phyloP scores from a whole-genome alignment of 2,888 invertebrate species.

The Nymphalis c-album region DNA sequence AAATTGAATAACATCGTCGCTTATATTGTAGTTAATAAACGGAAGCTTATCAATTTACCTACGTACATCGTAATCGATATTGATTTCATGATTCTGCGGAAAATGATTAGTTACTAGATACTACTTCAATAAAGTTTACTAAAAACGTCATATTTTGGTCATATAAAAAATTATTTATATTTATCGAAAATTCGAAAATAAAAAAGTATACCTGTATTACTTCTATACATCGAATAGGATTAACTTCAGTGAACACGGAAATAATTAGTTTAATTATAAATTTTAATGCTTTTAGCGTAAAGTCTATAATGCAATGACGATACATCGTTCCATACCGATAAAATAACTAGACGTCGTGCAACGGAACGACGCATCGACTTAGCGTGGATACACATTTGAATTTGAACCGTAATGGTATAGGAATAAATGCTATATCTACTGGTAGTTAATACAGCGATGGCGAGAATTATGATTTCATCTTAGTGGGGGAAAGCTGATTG shows the following conservation, averaged over 20 bases:
- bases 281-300: not conserved
- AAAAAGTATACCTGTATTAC: too few relatives aligned
- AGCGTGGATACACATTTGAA: constrained; percentile 16
- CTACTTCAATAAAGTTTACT: not conserved
- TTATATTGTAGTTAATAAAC: not conserved
- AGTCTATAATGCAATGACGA: constrained; percentile 10
- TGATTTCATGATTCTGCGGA: not conserved
- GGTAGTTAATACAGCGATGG: constrained; percentile 61
- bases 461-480: constrained; percentile 64
- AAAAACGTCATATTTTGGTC: not conserved
- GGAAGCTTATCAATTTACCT: not conserved
- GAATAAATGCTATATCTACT: constrained; percentile 35
- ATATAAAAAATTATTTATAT: too few relatives aligned
- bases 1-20: not conserved
- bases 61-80: not conserved
- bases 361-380: constrained; percentile 44
- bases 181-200: too few relatives aligned
- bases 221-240: too few relatives aligned
- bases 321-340: constrained; percentile 38
- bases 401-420: constrained; percentile 43
- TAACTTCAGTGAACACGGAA: too few relatives aligned
- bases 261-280: not conserved
- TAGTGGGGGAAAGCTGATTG: constrained; percentile 57
- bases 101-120: not conserved
- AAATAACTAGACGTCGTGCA: constrained; percentile 50